phyloP scores from a whole-genome alignment of 1,140 invertebrate genomes.

The Hydropsyche tenuis region DNA sequence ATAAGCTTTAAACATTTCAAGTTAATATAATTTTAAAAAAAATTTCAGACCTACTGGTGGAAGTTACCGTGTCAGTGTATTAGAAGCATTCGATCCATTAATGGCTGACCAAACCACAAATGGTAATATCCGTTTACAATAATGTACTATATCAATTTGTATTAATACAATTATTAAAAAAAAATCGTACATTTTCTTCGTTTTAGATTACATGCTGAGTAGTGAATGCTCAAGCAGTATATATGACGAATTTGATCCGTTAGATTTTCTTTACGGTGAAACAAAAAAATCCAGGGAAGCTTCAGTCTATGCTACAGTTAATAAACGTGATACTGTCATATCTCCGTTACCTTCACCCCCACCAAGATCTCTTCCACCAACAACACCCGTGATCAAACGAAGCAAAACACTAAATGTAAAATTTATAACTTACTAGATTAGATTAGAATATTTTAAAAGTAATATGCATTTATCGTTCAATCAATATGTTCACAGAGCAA shows the following conservation, averaged over 20 bases:
- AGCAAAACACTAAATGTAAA: constrained; percentile 55
- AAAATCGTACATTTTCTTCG: constrained; percentile 31
- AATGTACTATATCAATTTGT: no score
- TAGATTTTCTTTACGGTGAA: constrained; percentile 83
- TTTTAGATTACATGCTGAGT: constrained; percentile 56
- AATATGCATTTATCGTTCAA: background rate
- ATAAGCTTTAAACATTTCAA: background rate
- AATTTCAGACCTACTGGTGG: constrained; percentile 58
- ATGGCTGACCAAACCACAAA: constrained; percentile 63
- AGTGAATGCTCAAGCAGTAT: constrained; percentile 73
- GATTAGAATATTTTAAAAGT: no score
- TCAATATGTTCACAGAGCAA: constrained; percentile 58
- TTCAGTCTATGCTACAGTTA: constrained; percentile 77
- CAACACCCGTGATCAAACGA: constrained; percentile 54
- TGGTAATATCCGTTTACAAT: constrained; percentile 54
- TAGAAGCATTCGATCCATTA: constrained; percentile 85
- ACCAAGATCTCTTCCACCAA: constrained; percentile 58
- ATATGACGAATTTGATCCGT: constrained; percentile 85
- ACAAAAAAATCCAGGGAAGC: constrained; percentile 76
- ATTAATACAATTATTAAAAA: background rate
- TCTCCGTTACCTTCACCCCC: constrained; percentile 67
- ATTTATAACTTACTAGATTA: constrained; percentile 19
- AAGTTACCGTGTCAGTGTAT: constrained; percentile 76
- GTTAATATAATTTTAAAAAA: constrained; percentile 1
- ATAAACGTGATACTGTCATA: constrained; percentile 66